Base-by-base conservation (phyloP, 2,888 invertebrate genomes). In the Eledone cirrhosa region DNA sequence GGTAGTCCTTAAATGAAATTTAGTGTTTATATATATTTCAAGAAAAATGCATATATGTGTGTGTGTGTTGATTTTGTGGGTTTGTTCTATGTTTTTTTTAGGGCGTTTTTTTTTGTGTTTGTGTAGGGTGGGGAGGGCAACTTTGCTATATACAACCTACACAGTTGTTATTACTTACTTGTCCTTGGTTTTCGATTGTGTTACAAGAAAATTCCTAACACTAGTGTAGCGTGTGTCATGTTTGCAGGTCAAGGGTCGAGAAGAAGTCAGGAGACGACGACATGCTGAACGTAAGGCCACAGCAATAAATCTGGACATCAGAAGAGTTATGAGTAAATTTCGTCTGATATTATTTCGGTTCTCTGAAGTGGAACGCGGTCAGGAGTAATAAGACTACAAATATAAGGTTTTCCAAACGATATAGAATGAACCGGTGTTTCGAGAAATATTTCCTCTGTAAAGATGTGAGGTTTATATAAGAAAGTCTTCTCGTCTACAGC, bases 101-200 rank as follows among this genome's bases (percentile, higher is more conserved):
- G n/a, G 5, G 2, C 2, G 53, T 53, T 53, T 3, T 53, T 5
- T 53, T 1, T 5, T 53, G 19, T 53, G 19, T 53, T 22, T 53
- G 19, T 53, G 19, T 22, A n/a, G n/a, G n/a, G 59, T 27, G 13
- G 16, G 2, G 65, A 11, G 27, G 13, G 24, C 24, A 22, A 65
- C 2, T n/a, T 63, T 63, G 1, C 27, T 65, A 16, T 14, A 14
- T 65, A n/a, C n/a, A n/a, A n/a, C n/a, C n/a, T 8, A 41, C 41
- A 41, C 69, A 22, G 13, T 19, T 53, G 13, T 22, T 27, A 31
- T 59, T 76, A 83, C 87, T 85, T 82, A 86, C 87, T 82, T 86
- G 82, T 86, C 85, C 79, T 85, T 84, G 79, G 86, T 84, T 41
- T 83, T 84, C 31, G 85, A 83, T 22, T 81, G 80, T 7, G 85